Conservation (phyloP, 2,113 vertebrate genomes). For the Salvelinus alpinus region DNA sequence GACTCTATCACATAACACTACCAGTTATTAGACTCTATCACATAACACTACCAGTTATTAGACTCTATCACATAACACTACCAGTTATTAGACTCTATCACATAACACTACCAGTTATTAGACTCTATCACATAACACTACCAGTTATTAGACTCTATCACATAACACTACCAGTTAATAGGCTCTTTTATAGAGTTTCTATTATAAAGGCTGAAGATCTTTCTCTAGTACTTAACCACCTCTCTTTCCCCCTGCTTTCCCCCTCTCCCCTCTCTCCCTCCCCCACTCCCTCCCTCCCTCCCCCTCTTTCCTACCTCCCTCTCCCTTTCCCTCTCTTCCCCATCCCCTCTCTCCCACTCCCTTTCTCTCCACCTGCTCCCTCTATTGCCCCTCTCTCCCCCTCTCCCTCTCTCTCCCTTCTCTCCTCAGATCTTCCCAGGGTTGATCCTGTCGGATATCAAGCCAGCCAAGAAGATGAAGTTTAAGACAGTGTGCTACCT, state of each 20-base stretch:
- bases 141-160: too few relatives aligned
- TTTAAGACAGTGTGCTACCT: conserved; percentile 99
- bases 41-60: too few relatives aligned
- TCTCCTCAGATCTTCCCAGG: conserved; percentile 92
- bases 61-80: too few relatives aligned
- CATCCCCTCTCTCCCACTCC: background rate
- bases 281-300: background rate
- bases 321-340: background rate
- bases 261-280: background rate
- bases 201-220: background rate
- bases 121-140: too few relatives aligned
- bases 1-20: too few relatives aligned
- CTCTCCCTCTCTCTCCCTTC: background rate
- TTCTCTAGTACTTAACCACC: background rate
- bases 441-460: conserved; percentile 97
- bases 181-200: background rate
- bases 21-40: too few relatives aligned
- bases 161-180: too few relatives aligned
- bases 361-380: conserved; percentile 50
- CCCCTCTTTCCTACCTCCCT: background rate
- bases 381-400: conserved; percentile 28
- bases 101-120: too few relatives aligned
- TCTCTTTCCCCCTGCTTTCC: background rate
- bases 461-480: conserved; percentile 99
- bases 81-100: too few relatives aligned